These are phyloP conservation scores for Actenoides hombroni DNA, from an alignment of 2,113 vertebrate genomes.

Conservation along the genomic window DNA sequence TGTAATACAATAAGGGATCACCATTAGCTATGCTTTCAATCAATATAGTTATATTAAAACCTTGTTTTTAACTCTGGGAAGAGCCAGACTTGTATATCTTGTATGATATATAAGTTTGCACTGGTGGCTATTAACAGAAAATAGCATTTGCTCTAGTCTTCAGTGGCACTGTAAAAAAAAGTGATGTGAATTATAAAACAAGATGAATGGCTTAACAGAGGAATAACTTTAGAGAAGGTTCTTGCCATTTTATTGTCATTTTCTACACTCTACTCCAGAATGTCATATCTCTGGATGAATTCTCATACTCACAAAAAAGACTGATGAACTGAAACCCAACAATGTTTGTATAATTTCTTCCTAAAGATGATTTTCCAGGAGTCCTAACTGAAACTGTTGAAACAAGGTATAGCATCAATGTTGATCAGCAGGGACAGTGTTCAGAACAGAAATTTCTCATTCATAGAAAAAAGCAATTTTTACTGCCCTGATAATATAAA, in stretches of 20 bases:
- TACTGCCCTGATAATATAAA: not conserved
- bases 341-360: not conserved
- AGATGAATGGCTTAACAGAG: not conserved
- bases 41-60: not conserved
- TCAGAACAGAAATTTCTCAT: not conserved
- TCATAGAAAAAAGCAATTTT: not conserved
- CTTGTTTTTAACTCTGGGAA: not conserved
- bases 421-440: not conserved
- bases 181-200: not conserved
- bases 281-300: not conserved
- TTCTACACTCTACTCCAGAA: not conserved
- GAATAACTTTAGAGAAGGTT: not conserved
- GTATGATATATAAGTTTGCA: not conserved
- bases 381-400: not conserved
- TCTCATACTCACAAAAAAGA: not conserved
- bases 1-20: not conserved
- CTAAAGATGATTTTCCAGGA: not conserved
- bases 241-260: not conserved
- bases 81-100: not conserved
- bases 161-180: not conserved
- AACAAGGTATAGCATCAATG: not conserved
- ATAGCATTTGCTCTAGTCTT: not conserved
- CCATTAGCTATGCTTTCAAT: not conserved
- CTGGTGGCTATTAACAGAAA: not conserved
- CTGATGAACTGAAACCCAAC: not conserved